A percentile compares a stretch with the other conserved stretches of the same genome.
Conservation (phyloP, 1,140 invertebrate species). For the Helicoverpa zea region DNA sequence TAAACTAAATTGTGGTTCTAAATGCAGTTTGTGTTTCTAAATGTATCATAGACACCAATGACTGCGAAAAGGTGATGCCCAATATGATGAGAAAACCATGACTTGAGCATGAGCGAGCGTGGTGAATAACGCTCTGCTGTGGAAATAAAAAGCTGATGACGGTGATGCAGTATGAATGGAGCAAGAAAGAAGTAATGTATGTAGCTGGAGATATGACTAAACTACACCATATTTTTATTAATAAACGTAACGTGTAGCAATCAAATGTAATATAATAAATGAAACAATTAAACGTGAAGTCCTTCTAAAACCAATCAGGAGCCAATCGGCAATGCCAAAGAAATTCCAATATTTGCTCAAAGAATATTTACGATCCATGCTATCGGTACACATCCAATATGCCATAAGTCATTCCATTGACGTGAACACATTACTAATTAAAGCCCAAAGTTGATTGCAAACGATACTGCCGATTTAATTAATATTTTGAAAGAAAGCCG, state of each 20-base stretch:
- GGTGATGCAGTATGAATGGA: too few relatives aligned
- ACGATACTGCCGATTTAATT: conserved; percentile 66
- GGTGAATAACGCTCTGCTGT: too few relatives aligned
- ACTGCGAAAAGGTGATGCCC: too few relatives aligned
- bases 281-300: neutral
- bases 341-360: conserved; percentile 60
- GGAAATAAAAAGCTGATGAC: neutral
- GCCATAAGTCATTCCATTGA: conserved; percentile 64
- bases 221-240: too few relatives aligned
- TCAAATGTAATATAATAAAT: too few relatives aligned
- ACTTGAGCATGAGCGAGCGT: too few relatives aligned
- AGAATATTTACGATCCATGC: conserved; percentile 57
- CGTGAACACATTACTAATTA: conserved; percentile 69
- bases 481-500: conserved; percentile 59
- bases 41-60: too few relatives aligned
- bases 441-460: conserved; percentile 64
- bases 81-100: too few relatives aligned
- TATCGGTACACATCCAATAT: conserved; percentile 58
- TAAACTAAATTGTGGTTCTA: neutral
- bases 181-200: too few relatives aligned
- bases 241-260: too few relatives aligned
- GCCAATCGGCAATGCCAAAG: conserved; percentile 48
- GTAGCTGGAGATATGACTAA: too few relatives aligned
- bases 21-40: too few relatives aligned
- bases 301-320: neutral